Base-by-base conservation (phyloP, 2,113 vertebrate species). In the Psittacara wagleri region DNA sequence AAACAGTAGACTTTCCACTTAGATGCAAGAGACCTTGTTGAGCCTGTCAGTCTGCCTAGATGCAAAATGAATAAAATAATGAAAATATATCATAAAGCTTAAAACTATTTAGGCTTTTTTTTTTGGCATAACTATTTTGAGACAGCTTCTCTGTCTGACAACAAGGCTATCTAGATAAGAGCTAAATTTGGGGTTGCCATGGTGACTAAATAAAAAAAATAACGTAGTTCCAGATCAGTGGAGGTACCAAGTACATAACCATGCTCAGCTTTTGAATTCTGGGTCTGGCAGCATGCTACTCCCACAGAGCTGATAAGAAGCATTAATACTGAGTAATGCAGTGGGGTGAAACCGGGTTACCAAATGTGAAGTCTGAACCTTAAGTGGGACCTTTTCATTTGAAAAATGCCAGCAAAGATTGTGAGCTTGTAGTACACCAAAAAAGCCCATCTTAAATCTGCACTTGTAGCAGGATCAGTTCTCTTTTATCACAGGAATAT, bases 171-270 rank as follows among this genome's bases (percentile, higher is more conserved):
- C 80, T 94, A 84, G 90, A 92, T 62, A 86, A 93, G 80, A 82
- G 62, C 80, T 94, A 91, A 95, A 95, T 94, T 91, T 87, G 90
- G 52, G 33, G 78, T 95, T 97, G 69, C 67, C 41, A 96, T 94
- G 69, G 92, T 91, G 76, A 86, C 57, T 67, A 67, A 90, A 91
- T 73, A 83, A 89, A 90, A 86, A 86, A 90, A 86, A 46, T 14
- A 88, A 41, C 0, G 0, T 63, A 31, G 43, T 78, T 90, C 35
- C 35, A 72, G 62, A 88, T 93, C 72, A 94, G 66, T 90, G 80
- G 64, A 92, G 43, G 68, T 92, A 86, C 55, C 48, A 68, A 86
- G 55, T 52, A 37, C 10, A 37, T 90, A 77, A 31, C 25, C 51
- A 20, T 75, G 22, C 35, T 88, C 69, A 73, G 73, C 80, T 84